These are phyloP conservation scores for Archips crataeganus DNA, from an alignment of 2,888 invertebrate genomes.

Conservation along the genomic window DNA sequence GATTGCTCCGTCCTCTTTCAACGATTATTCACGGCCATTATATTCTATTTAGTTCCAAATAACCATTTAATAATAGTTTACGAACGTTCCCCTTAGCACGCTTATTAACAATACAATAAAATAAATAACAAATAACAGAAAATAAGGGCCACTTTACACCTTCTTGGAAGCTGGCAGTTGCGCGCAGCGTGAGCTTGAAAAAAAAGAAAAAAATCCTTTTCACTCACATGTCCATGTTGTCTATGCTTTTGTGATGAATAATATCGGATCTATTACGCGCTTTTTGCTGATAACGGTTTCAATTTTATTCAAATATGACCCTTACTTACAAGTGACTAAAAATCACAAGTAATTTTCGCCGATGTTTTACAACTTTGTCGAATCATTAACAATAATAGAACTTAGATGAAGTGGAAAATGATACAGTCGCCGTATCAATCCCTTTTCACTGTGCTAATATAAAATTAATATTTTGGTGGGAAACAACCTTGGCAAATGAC, in stretches of 20 bases:
- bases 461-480: slow-evolving; percentile 77
- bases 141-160: slow-evolving; percentile 84
- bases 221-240: slow-evolving; percentile 59
- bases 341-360: slow-evolving; percentile 30
- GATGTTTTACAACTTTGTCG: slow-evolving; percentile 47
- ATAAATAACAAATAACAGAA: slow-evolving; percentile 81
- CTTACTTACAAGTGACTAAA: slow-evolving; percentile 42
- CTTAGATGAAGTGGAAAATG: slow-evolving; percentile 82
- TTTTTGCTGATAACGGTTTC: slow-evolving; percentile 41
- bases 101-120: slow-evolving; percentile 86
- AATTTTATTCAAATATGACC: slow-evolving; percentile 47
- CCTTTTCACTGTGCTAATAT: slow-evolving; percentile 81
- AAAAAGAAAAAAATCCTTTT: slow-evolving; percentile 60
- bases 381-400: slow-evolving; percentile 64
- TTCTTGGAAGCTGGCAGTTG: slow-evolving; percentile 83
- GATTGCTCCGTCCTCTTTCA: slow-evolving; percentile 78
- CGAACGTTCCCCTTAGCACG: slow-evolving; percentile 77
- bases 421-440: slow-evolving; percentile 81
- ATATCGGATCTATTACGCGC: slow-evolving; percentile 54
- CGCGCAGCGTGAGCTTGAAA: slow-evolving; percentile 61
- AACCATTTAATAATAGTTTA: slow-evolving; percentile 83
- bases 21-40: slow-evolving; percentile 82
- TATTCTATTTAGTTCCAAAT: slow-evolving; percentile 86
- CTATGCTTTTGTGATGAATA: slow-evolving; percentile 60
- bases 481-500: slow-evolving; percentile 55